Evolutionary conservation across 2,797 vertebrate species (phyloP), one percentile per base, ranked within the genome.

Genomic region (Centroberyx gerrardi): DNA sequence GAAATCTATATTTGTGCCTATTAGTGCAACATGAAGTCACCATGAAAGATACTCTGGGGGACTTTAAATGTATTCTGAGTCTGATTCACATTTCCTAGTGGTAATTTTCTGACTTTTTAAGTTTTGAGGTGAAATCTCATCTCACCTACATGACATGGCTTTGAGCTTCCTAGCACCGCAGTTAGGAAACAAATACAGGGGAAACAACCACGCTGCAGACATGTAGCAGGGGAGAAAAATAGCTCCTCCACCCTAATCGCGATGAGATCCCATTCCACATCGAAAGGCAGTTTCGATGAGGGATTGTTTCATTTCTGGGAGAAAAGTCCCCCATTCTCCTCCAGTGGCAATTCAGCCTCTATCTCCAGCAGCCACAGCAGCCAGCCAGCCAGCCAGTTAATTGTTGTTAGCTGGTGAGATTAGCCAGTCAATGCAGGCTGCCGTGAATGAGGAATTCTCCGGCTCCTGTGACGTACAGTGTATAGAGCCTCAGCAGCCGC

Each of bases 381-480:
- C 27, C 52, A 69, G 44, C 48, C 36, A 71, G 17, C 28, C 31
- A 28, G 29, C 15, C 29, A 46, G 61, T 60, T 53, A 27, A 71
- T 28, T 54, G 38, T 31, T 22, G 38, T 60, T 38, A 53, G 4
- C n/a, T 65, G 14, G 44, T 18, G n/a, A 60, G 51, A 77, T 60
- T 36, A 76, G 15, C 44, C 42, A 5, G 33, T 46, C 36, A 62
- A 49, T 12, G 31, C 59, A 56, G 53, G 27, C 3, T 14, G 13
- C 53, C 31, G 28, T 15, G 53, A 55, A 54, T 28, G 27, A 28
- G 52, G 52, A 54, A 28, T 28, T 54, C 22, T 5, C 10, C 29
- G 22, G 27, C n/a, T 51, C 48, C 13, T 3, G 15, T 48, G 46
- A n/a, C 46, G 5, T 48, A 48, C 17, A 31, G 28, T 56, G 1